phyloP scores from a whole-genome alignment of 2,888 invertebrate genomes.

The Tiliacea aurago region DNA sequence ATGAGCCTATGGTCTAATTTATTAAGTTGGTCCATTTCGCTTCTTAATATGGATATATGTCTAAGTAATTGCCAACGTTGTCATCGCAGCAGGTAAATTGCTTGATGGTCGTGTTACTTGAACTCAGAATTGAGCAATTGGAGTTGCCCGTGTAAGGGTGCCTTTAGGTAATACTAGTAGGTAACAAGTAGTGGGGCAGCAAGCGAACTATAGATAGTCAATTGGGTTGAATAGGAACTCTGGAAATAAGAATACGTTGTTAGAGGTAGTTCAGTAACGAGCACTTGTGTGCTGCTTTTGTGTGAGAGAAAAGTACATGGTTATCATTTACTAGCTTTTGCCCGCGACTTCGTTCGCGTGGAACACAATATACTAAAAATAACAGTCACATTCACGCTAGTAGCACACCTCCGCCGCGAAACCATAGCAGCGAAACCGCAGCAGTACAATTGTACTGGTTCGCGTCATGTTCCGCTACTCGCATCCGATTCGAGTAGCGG shows the following conservation, averaged over 20 bases:
- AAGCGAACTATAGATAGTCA: constrained; percentile 9
- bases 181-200: constrained; percentile 6
- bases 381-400: too few relatives aligned
- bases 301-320: not conserved
- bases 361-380: too few relatives aligned
- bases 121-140: not conserved
- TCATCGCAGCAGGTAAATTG: not conserved
- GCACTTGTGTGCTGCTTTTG: not conserved
- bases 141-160: not conserved
- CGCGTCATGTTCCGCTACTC: too few relatives aligned
- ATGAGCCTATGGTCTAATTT: not conserved
- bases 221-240: constrained; percentile 11
- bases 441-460: too few relatives aligned
- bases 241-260: not conserved
- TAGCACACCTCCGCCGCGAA: too few relatives aligned
- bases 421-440: too few relatives aligned
- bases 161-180: constrained; percentile 41
- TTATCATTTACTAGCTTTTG: too few relatives aligned
- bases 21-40: not conserved
- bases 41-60: not conserved
- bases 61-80: not conserved
- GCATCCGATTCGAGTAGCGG: too few relatives aligned
- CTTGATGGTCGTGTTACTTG: not conserved
- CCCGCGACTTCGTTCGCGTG: too few relatives aligned
- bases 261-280: constrained; percentile 1